Percentiles rank a stretch among this genome's conserved stretches.
Conservation (phyloP, 2,888 invertebrate genomes). For the Drosophila diplacantha region DNA sequence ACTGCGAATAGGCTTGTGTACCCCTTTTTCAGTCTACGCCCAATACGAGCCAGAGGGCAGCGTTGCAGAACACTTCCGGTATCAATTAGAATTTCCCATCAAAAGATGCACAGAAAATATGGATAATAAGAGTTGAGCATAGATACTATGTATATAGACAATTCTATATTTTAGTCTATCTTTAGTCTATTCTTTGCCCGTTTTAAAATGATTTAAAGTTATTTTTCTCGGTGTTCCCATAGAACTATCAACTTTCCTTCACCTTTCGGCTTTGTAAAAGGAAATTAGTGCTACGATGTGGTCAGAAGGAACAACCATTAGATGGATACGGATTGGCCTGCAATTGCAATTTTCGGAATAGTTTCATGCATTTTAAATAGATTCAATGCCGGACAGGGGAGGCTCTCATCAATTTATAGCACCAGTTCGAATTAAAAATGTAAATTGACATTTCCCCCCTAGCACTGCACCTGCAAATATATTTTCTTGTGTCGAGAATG, state of each 20-base stretch:
- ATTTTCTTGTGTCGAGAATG: not conserved
- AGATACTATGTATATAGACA: no score
- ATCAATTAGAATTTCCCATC: conserved; percentile 10
- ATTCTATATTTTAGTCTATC: no score
- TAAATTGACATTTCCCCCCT: conserved; percentile 23
- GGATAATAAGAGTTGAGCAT: not conserved
- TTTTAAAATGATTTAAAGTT: not conserved
- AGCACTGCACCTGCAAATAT: not conserved
- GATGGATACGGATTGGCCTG: conserved; percentile 3
- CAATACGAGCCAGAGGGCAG: not conserved
- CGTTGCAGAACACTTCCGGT: conserved; percentile 36
- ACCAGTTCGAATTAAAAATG: conserved; percentile 31
- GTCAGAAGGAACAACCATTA: conserved; percentile 24
- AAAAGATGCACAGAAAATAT: not conserved
- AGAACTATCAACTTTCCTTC: not conserved
- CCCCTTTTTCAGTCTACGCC: conserved; percentile 8
- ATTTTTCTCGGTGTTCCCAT: not conserved
- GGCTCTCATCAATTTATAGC: conserved; percentile 9
- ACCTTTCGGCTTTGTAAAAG: conserved; percentile 5
- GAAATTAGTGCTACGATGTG: conserved; percentile 21
- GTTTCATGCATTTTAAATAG: conserved; percentile 29
- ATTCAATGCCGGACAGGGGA: conserved; percentile 1
- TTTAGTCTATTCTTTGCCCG: not conserved
- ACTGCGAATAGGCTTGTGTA: conserved; percentile 24
- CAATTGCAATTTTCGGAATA: conserved; percentile 33